Conservation (phyloP, 2,888 invertebrate genomes). For the Lucinisca nassula region DNA sequence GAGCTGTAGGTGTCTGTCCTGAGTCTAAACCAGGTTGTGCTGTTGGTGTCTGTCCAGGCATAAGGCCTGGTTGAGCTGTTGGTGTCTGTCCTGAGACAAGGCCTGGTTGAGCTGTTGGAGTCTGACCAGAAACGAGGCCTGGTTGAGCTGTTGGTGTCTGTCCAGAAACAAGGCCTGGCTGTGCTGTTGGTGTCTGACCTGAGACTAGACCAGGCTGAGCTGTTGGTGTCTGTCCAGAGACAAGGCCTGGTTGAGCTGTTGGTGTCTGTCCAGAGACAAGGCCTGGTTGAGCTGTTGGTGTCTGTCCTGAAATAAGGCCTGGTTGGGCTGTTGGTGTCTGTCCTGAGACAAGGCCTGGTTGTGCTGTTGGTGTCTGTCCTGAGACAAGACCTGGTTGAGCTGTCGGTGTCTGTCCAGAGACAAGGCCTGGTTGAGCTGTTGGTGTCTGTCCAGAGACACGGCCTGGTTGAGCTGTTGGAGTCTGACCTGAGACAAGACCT, state of each 20-base stretch:
- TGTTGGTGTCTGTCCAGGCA: conserved; percentile 50
- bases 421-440: conserved; percentile 10
- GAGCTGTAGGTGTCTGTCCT: conserved; percentile 58
- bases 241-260: conserved; percentile 46
- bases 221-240: conserved; percentile 50
- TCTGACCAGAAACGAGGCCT: conserved; percentile 33
- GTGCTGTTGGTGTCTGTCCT: conserved; percentile 56
- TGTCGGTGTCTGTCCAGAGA: conserved; percentile 50
- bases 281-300: conserved; percentile 61
- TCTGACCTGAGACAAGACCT: conserved; percentile 26
- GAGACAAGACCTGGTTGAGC: conserved; percentile 50
- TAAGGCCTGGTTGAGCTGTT: conserved; percentile 51
- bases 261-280: conserved; percentile 43
- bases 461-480: conserved; percentile 1
- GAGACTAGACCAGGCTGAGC: conserved; percentile 36
- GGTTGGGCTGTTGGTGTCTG: conserved; percentile 64
- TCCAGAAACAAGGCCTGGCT: conserved; percentile 44
- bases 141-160: conserved; percentile 53
- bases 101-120: conserved; percentile 55
- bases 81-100: conserved; percentile 47
- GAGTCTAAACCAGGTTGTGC: conserved; percentile 43
- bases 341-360: conserved; percentile 38
- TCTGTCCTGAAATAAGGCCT: conserved; percentile 12
- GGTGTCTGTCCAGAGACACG: conserved; percentile 22
- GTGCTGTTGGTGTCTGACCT: conserved; percentile 47